These are phyloP conservation scores for Acridotheres tristis DNA, from an alignment of 2,797 vertebrate species.

Conservation along the genomic window DNA sequence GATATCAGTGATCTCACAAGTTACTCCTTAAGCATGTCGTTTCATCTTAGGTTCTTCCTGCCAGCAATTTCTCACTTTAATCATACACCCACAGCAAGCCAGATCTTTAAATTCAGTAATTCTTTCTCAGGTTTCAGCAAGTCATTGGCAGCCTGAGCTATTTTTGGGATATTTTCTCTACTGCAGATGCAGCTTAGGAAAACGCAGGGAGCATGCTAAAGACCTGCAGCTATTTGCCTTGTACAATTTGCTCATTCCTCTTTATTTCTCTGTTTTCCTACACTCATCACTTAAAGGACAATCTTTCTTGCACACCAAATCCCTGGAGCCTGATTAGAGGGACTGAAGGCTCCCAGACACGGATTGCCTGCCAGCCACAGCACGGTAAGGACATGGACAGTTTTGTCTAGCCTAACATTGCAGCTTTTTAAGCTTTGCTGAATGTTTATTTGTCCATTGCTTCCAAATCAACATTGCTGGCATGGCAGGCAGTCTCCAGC, in stretches of 20 bases:
- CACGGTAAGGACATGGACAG: conserved; percentile 74
- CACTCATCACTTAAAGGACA: conserved; percentile 72
- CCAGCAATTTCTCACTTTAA: conserved; percentile 76
- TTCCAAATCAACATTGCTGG: conserved; percentile 76
- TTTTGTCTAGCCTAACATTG: conserved; percentile 60
- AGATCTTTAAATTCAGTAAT: conserved; percentile 80
- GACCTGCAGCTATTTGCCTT: conserved; percentile 75
- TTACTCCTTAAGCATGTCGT: conserved; percentile 68
- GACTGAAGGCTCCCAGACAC: conserved; percentile 72
- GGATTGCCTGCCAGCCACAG: conserved; percentile 75
- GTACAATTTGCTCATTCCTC: conserved; percentile 71
- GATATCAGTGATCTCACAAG: conserved; percentile 55
- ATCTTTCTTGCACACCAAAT: conserved; percentile 71
- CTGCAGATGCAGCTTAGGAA: conserved; percentile 81
- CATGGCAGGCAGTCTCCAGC: conserved; percentile 73
- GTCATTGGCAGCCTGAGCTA: conserved; percentile 80
- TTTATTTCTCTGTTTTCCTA: conserved; percentile 69
- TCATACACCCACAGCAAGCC: conserved; percentile 78
- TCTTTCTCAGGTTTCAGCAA: conserved; percentile 82
- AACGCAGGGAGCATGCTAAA: conserved; percentile 78
- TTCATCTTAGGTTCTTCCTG: conserved; percentile 70
- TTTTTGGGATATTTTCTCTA: conserved; percentile 81
- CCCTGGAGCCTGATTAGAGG: conserved; percentile 71
- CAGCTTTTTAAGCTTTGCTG: conserved; percentile 64
- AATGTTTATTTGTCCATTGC: conserved; percentile 72